Evolutionary conservation across 2,888 invertebrate species (phyloP), one percentile per base, ranked within the genome.

Genomic region (Mythimna ferrago): DNA sequence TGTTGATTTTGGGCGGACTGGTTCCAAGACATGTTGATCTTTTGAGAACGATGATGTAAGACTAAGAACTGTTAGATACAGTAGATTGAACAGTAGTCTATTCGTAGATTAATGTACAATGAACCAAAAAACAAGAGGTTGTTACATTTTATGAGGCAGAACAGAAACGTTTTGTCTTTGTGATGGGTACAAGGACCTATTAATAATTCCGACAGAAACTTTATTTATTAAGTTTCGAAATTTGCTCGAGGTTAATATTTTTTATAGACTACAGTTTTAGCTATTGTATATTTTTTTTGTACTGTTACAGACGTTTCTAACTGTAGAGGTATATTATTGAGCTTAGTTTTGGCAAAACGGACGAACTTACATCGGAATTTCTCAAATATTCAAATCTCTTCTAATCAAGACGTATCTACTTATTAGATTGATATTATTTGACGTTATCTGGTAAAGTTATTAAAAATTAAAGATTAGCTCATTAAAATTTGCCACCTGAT

Each of bases 141-240:
- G 64, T 83, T 76, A 85, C 70, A 69, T 65, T 84, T 79, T 85
- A 79, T 76, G 83, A 71, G 66, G 26, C 71, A 57, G 71, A 82
- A 84, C 82, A 26, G 53, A 75, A 72, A 38, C 70, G 75, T 71
- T 82, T 71, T 80, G 72, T 76, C 69, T 75, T 78, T 69, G 60
- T 79, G 57, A 26, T 7, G 16, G 51, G 53, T 44, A 54, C 61
- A 65, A 75, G 61, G 32, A 57, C 19, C 60, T 62, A 71, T 74
- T 66, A 32, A 62, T 65, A 57, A 58, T 73, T 21, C 16, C 1
- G 57, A 58, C 48, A 19, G 71, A 32, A 56, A 48, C 38, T 11
- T 70, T 19, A 68, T 68, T 61, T 48, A 74, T 71, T 32, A 21
- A 1, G 38, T 48, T 19, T 16, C 21, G 0, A 0, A 60, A 32